Evolutionary conservation across 2,113 vertebrate species (phyloP).

Genomic region (Bettongia penicillata): DNA sequence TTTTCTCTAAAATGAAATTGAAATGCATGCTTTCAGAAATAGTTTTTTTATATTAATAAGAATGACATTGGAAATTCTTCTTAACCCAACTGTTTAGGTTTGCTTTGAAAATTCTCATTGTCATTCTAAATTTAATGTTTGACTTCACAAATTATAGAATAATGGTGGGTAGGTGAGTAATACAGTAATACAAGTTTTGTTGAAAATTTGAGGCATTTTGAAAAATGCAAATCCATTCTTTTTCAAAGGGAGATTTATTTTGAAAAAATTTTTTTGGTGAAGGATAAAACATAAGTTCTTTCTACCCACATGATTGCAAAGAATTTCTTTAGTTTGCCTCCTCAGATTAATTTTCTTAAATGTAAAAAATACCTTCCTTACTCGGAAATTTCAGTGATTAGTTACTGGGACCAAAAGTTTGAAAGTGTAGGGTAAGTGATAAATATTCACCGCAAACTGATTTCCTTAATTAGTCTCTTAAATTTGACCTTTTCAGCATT

Average conservation of each 20-base stretch:
- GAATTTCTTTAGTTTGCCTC: not conserved
- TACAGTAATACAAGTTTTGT: not conserved
- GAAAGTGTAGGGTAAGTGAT: not conserved
- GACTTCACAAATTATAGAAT: not conserved
- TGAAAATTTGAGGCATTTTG: not conserved
- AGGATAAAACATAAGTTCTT: not conserved
- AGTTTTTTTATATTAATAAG: slow-evolving; percentile 63
- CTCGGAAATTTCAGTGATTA: not conserved
- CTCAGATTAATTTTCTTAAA: not conserved
- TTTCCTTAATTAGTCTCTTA: slow-evolving; percentile 37
- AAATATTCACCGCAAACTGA: not conserved
- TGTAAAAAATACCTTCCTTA: not conserved
- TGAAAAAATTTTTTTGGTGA: too few species aligned
- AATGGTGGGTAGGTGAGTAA: not conserved
- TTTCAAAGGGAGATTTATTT: too few species aligned
- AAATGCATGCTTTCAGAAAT: slow-evolving; percentile 74
- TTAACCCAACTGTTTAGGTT: slow-evolving; percentile 33
- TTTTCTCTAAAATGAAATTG: slow-evolving; percentile 65
- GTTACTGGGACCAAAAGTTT: not conserved
- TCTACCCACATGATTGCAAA: not conserved
- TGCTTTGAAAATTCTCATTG: slow-evolving; percentile 41
- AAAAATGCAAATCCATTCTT: too few species aligned
- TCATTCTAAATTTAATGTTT: slow-evolving; percentile 45
- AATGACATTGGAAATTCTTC: slow-evolving; percentile 64
- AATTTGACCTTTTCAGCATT: slow-evolving; percentile 44